phyloP scores from a whole-genome alignment of 2,113 vertebrate species.

The Crotalus tigris region DNA sequence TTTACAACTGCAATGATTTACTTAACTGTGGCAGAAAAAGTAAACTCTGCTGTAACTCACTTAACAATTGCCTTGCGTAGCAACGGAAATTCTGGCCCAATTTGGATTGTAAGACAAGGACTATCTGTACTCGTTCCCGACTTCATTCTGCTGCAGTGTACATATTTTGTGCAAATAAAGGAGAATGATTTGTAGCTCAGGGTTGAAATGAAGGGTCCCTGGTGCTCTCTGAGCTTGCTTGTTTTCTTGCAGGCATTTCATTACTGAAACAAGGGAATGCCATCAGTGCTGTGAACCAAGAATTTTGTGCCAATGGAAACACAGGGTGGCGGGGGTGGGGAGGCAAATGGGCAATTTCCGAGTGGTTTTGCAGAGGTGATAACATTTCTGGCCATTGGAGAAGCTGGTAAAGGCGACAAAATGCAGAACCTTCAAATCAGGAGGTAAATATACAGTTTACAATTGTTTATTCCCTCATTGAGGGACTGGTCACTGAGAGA shows the following conservation, averaged over 20 bases:
- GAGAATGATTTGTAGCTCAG: neutral
- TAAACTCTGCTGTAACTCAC: neutral
- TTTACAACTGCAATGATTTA: neutral
- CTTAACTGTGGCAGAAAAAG: neutral
- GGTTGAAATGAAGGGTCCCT: neutral
- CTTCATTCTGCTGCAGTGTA: neutral
- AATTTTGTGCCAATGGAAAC: neutral
- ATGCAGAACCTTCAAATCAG: neutral
- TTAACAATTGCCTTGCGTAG: neutral
- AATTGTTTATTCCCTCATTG: neutral
- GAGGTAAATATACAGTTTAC: neutral
- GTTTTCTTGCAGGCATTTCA: neutral
- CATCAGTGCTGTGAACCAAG: neutral
- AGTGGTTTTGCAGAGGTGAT: neutral
- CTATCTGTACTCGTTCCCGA: neutral
- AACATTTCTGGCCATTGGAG: neutral
- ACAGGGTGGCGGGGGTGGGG: fast-evolving
- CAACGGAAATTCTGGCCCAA: neutral
- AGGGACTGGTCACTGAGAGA: neutral
- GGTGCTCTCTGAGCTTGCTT: neutral
- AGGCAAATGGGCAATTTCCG: neutral
- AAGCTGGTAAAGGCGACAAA: neutral
- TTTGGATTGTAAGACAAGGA: neutral
- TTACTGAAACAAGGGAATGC: neutral
- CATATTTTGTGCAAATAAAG: neutral